Percentiles rank a stretch among this genome's conserved stretches.
Evolutionary conservation across 2,797 vertebrate species (phyloP).

Genomic region (Capromys pilorides): DNA sequence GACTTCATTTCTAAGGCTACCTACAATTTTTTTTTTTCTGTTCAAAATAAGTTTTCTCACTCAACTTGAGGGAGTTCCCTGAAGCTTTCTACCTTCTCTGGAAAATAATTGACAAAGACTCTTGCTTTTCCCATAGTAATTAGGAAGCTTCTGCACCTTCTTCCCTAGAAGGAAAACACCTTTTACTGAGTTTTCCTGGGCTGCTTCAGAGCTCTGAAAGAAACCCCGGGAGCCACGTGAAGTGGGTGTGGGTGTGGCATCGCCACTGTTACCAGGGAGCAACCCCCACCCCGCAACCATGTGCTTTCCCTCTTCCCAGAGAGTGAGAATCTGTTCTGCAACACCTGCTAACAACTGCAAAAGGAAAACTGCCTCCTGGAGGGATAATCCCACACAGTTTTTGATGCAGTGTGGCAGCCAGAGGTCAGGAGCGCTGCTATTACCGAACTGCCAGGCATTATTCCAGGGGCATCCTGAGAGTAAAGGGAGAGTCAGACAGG

Average conservation of each 20-base stretch:
- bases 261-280: background rate
- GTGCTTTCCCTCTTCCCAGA: background rate
- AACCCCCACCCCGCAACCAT: background rate
- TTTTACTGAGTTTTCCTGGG: background rate
- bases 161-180: constrained; percentile 36
- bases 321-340: constrained; percentile 62
- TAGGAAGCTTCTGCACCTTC: constrained; percentile 37
- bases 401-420: constrained; percentile 57
- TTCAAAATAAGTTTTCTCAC: constrained; percentile 53
- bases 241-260: background rate
- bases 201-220: background rate
- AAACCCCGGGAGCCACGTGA: background rate
- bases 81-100: constrained; percentile 45
- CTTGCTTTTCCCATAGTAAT: constrained; percentile 45
- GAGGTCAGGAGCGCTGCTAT: background rate
- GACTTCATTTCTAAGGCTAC: constrained; percentile 35
- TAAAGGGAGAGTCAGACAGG: background rate
- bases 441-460: background rate
- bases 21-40: background rate
- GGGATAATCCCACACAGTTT: constrained; percentile 27
- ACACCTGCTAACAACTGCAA: constrained; percentile 50
- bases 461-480: background rate
- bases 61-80: constrained; percentile 35
- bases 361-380: constrained; percentile 44
- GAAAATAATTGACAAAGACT: constrained; percentile 61